Percentiles rank a stretch among this genome's conserved stretches.
Conservation (phyloP, 2,888 invertebrate species). For the Lacanobia wlatinum region DNA sequence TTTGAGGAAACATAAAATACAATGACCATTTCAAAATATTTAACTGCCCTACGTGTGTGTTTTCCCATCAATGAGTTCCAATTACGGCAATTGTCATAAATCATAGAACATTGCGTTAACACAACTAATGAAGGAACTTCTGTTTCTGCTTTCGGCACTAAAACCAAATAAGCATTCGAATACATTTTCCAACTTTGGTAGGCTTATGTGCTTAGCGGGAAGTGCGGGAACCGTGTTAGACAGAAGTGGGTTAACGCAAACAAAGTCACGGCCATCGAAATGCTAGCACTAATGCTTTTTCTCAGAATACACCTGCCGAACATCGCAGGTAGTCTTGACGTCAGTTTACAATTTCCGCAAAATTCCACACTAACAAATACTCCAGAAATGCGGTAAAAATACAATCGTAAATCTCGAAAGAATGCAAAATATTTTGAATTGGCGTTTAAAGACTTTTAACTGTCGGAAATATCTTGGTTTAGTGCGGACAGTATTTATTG, state of each 20-base stretch:
- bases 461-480: conserved; percentile 66
- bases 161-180: conserved; percentile 46
- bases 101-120: conserved; percentile 46
- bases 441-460: conserved; percentile 56
- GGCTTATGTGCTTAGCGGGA: conserved; percentile 43
- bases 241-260: conserved; percentile 47
- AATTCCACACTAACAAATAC: conserved; percentile 62
- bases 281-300: conserved; percentile 20
- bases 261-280: conserved; percentile 48
- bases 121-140: conserved; percentile 36
- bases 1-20: conserved; percentile 46
- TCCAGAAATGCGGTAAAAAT: conserved; percentile 63
- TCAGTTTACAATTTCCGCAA: conserved; percentile 57
- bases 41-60: conserved; percentile 10
- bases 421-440: conserved; percentile 71
- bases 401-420: conserved; percentile 70
- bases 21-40: conserved; percentile 30
- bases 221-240: conserved; percentile 15
- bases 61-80: conserved; percentile 5
- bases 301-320: conserved; percentile 48
- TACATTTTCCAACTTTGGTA: conserved; percentile 52
- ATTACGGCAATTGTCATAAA: conserved; percentile 40
- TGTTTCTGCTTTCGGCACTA: conserved; percentile 45
- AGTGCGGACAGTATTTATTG: conserved; percentile 54
- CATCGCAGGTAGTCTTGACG: conserved; percentile 51